Evolutionary conservation across 2,888 invertebrate genomes (phyloP), one percentile per base, ranked within the genome.

Genomic region (Bugulina stolonifera): DNA sequence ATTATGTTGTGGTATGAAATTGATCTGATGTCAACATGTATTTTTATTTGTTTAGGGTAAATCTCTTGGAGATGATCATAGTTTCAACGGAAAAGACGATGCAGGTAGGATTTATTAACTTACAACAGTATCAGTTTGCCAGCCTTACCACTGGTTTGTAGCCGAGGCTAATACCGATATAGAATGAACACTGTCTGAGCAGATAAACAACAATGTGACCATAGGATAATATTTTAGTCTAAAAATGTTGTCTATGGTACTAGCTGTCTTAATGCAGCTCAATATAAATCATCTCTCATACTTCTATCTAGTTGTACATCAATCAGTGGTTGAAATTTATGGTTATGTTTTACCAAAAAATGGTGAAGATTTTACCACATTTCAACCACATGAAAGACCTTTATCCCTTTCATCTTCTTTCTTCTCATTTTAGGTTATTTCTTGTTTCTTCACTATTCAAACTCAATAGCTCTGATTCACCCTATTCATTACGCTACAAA

Each of bases 331-430:
- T 27, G 27, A 14, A 64, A 64, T 64, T 64, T 64, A 64, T 64
- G 64, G 64, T 64, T 64, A 64, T 64, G 64, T 64, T 64, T 64
- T 64, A 64, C 64, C 64, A 64, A 64, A 64, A 34, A 64, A 27
- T 34, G 64, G 64, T 64, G 32, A 64, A 64, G 32, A 64, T 32
- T 27, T 64, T 32, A 64, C 64, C 64, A 64, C 64, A 64, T 25
- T 64, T 64, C 34, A 64, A 27, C 64, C 64, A 64, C 64, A 64
- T 64, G 32, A 64, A 64, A 64, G 64, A 32, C 64, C 32, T 64
- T 14, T 32, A 25, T 27, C 27, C 34, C 32, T 64, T 64, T 64
- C 25, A 64, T 32, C 32, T 64, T 32, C 32, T 64, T 64, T 64
- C 64, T 64, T 64, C 64, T 64, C 32, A 64, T 64, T 64, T 64